Evolutionary conservation across 2,888 invertebrate genomes (phyloP), one percentile per base, ranked within the genome.

Genomic region (Caenorhabditis zanzibari): DNA sequence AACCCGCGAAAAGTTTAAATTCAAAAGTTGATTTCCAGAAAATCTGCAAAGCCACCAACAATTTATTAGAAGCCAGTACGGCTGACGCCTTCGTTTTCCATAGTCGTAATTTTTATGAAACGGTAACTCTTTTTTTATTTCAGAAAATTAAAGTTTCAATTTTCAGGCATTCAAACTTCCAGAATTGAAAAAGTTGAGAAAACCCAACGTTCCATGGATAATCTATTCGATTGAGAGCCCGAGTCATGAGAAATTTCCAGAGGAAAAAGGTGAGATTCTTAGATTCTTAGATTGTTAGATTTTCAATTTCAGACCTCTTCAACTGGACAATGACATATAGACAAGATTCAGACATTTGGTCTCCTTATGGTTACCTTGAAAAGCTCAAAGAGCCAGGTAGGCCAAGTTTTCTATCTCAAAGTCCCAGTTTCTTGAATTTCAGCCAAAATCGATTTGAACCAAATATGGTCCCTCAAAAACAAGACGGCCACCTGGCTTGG

Each of bases 401-500:
- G 32, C 1, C 9, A n/a, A 2, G n/a, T 26, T 14, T 14, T 54
- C 12, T 58, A 32, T 58, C 58, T 59, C 19, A 14, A 61, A 54
- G 0, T 47, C 4, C n/a, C 12, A 44, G 44, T 14, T 16, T 44
- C 32, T 38, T 12, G 38, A 38, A 38, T 38, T 19, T 44, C 66
- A 66, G 59, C 16, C 24, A 68, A 79, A 19, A 38, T 73, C n/a
- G 63, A 75, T 35, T 54, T 59, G 14, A 32, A 68, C 26, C 22
- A 19, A 22, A 81, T 75, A 7, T 75, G 81, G 81, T n/a, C 14
- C 3, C 52, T 28, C 19, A 75, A 81, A 47, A 38, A 49, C 19
- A 38, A 44, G 3, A 63, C 73, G 0, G 56, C 80, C 12, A 68
- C 79, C 2, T 86, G 79, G 83, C 74, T 84, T 1, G 66, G 66